Conservation (phyloP, 2,888 invertebrate species). For the Rhimphoctona megacephalus region DNA sequence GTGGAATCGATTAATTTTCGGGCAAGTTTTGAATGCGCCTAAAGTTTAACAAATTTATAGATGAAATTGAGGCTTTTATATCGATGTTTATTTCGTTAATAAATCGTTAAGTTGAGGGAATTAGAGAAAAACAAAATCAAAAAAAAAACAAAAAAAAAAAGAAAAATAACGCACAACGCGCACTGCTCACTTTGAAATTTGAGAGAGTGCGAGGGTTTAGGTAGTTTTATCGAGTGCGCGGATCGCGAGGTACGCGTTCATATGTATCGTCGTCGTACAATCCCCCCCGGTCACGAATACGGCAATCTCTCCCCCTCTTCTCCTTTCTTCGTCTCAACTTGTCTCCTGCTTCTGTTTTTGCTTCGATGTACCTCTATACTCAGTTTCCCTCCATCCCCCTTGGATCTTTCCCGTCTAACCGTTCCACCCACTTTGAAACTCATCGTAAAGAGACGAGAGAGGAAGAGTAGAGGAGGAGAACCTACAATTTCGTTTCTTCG, state of each 20-base stretch:
- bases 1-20: not conserved
- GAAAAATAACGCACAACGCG: constrained; percentile 33
- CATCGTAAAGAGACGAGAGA: constrained; percentile 30
- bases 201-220: constrained; percentile 70
- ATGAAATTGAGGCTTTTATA: not conserved
- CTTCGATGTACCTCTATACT: constrained; percentile 69
- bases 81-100: not conserved
- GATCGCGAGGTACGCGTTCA: constrained; percentile 83
- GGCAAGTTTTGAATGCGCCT: not conserved
- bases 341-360: constrained; percentile 48
- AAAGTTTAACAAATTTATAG: not conserved
- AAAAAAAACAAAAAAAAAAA: not conserved
- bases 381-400: constrained; percentile 68
- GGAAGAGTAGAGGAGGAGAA: constrained; percentile 1
- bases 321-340: constrained; percentile 56
- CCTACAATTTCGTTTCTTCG: constrained; percentile 41
- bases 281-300: constrained; percentile 69
- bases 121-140: not conserved
- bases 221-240: constrained; percentile 82
- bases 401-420: constrained; percentile 60
- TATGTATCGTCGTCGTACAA: constrained; percentile 80
- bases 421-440: constrained; percentile 68
- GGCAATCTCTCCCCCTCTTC: constrained; percentile 61
- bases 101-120: not conserved
- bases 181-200: constrained; percentile 60